These are phyloP conservation scores for Formica selysi DNA, from an alignment of 1,140 invertebrate species.

Conservation along the genomic window DNA sequence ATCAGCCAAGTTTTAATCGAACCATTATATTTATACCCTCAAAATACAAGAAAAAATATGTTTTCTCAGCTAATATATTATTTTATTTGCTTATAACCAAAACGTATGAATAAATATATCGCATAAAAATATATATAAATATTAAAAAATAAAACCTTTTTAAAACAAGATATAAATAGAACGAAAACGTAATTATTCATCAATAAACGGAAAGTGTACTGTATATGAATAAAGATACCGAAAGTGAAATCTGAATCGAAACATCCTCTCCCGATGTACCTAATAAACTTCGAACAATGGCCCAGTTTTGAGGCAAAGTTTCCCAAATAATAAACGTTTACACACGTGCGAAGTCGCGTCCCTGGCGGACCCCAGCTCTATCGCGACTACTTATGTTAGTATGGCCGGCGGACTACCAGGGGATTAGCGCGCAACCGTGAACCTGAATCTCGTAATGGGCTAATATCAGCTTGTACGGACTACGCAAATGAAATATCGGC, in stretches of 20 bases:
- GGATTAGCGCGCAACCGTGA: constrained; percentile 51
- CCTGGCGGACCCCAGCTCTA: neutral
- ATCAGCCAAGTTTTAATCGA: neutral
- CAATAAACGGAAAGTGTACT: neutral
- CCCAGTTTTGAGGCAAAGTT: constrained; percentile 1
- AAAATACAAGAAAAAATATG: neutral
- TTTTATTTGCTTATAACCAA: neutral
- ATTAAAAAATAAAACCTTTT: neutral
- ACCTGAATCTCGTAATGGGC: constrained; percentile 45
- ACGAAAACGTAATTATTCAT: neutral
- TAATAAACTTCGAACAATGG: constrained; percentile 11
- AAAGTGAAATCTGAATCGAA: neutral
- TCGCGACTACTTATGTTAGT: constrained; percentile 48
- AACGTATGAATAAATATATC: no score
- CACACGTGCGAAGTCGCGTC: constrained; percentile 20
- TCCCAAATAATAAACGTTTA: constrained; percentile 53
- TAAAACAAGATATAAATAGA: neutral
- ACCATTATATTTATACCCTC: neutral
- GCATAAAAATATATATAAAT: no score
- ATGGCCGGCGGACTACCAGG: constrained; percentile 35
- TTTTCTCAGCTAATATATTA: neutral
- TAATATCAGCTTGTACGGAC: constrained; percentile 69
- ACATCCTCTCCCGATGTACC: neutral
- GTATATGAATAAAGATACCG: neutral
- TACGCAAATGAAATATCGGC: constrained; percentile 77